Base-by-base conservation (phyloP, 2,797 vertebrate genomes). In the Chromis chromis region DNA sequence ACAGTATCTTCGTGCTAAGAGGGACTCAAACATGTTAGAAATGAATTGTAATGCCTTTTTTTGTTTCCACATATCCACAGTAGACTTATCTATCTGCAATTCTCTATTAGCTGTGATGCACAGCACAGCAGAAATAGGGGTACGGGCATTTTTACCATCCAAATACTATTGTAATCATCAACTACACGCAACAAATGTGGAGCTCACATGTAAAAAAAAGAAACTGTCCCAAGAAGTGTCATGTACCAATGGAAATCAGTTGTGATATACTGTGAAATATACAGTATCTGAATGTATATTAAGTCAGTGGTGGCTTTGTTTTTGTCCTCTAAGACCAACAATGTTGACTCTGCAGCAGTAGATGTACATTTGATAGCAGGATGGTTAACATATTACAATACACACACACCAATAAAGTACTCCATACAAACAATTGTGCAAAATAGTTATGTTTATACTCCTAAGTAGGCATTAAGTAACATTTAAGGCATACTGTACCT, bases 261-360 rank as follows among this genome's bases (percentile, higher is more conserved):
- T 88, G 77, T 36, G 25, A 40, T 40, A 40, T 77, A 88, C 76
- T 78, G 65, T 81, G 49, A 85, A 88, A 86, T 88, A 85, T 79
- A 86, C 78, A 86, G 68, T 81, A 83, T 88, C 74, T 84, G 85
- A 88, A 88, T 90, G 86, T 87, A 89, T 78, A 65, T 67, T 39
- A 56, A 74, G 25, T 74, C 6, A 21, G 44, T 73, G 28, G 28
- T 78, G 74, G 22, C 24, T 74, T 66, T 42, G 63, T 68, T 60
- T 59, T 73, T 33, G 17, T 69, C n/a, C 13, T 19, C 1, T 11
- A 17, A 62, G 8, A 69, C 25, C n/a, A 46, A 24, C 22, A 25
- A 31, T 36, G 27, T 65, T 65, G 19, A 73, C 7, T 78, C 0
- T 58, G 55, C 1, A 53, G 52, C 40, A 28, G 40, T 24, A 78